phyloP scores from a whole-genome alignment of 2,113 vertebrate species.

The Lepidothrix coronata region DNA sequence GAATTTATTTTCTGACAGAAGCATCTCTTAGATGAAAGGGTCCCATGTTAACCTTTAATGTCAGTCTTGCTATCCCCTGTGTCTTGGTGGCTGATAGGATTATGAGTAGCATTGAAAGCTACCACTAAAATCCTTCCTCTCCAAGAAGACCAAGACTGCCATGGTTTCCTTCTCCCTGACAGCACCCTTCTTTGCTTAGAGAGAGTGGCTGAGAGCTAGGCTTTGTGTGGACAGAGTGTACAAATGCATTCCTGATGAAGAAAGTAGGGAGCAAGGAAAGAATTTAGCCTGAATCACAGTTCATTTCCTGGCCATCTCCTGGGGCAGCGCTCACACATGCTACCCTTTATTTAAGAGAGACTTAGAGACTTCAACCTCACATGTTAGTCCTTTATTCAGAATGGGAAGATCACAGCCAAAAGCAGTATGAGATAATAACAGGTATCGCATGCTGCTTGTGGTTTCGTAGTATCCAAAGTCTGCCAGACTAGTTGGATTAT shows the following conservation, averaged over 20 bases:
- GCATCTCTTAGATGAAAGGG: not conserved
- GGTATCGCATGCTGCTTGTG: slow-evolving; percentile 28
- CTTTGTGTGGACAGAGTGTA: not conserved
- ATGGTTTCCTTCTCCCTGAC: not conserved
- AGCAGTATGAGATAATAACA: slow-evolving; percentile 52
- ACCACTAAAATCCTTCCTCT: not conserved
- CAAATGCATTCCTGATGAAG: not conserved
- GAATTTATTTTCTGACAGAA: not conserved
- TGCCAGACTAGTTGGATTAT: slow-evolving; percentile 50
- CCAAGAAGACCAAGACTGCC: not conserved
- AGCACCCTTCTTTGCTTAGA: not conserved
- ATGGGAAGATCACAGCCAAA: slow-evolving; percentile 32
- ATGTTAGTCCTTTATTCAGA: not conserved
- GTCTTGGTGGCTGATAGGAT: not conserved
- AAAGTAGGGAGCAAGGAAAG: not conserved
- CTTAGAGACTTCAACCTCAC: not conserved
- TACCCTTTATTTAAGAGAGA: slow-evolving; percentile 11
- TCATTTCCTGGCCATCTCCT: slow-evolving; percentile 26
- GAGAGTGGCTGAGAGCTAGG: not conserved
- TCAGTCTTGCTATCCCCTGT: not conserved
- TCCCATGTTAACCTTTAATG: not conserved
- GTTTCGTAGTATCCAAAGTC: slow-evolving; percentile 25
- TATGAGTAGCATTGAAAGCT: not conserved
- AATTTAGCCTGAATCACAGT: slow-evolving; percentile 14
- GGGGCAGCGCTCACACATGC: not conserved